Conservation (phyloP, 2,113 vertebrate species). For the Isichthys henryi region DNA sequence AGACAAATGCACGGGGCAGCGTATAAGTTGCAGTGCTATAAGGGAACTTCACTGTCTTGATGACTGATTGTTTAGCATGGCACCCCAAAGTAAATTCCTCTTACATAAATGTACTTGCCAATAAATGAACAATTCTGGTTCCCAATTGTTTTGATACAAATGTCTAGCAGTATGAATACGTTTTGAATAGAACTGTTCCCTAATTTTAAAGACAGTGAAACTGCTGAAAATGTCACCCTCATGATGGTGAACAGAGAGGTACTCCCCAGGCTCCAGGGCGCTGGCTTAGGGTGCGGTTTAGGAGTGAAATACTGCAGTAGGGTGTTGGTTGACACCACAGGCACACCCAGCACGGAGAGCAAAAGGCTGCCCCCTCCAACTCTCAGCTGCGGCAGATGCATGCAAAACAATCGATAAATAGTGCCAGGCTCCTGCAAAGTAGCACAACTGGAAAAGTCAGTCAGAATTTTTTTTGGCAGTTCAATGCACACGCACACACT, state of each 20-base stretch:
- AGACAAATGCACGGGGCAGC: not conserved
- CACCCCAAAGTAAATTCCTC: not conserved
- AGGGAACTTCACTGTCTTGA: not conserved
- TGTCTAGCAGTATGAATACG: not conserved
- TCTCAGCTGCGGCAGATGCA: not conserved
- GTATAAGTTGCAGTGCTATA: not conserved
- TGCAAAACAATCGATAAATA: not conserved
- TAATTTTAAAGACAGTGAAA: not conserved
- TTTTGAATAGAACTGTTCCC: not conserved
- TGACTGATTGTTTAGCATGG: not conserved
- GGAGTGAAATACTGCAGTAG: slow-evolving; percentile 16
- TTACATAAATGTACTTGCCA: not conserved
- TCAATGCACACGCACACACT: not conserved
- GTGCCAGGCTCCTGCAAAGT: not conserved
- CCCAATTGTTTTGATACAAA: not conserved
- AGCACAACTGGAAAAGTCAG: not conserved
- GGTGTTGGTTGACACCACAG: slow-evolving; percentile 12
- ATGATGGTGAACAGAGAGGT: not conserved
- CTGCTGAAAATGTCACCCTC: not conserved
- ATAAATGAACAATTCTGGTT: not conserved
- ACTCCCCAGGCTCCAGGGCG: not conserved
- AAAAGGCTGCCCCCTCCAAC: not conserved
- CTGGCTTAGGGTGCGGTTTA: not conserved
- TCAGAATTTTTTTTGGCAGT: not conserved
- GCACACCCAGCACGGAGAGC: not conserved